Base-by-base conservation (phyloP, 2,888 invertebrate genomes). In the Dryobotodes eremita region DNA sequence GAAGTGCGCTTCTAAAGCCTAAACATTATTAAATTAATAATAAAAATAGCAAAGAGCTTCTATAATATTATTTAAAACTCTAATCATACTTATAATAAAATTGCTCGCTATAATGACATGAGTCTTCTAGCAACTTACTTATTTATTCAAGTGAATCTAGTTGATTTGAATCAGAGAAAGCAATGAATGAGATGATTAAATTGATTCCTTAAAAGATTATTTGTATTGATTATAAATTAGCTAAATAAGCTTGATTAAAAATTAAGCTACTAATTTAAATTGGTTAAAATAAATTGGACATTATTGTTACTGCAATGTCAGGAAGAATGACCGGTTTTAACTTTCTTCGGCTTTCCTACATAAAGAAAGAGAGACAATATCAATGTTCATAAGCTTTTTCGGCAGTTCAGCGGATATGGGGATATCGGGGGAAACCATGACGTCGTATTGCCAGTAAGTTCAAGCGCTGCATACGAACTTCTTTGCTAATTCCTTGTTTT, bases 341-440 rank as follows among this genome's bases (percentile, higher is more conserved):
- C 13, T 53, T 66, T n/a, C 20, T 15, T 31, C 31, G 23, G 11
- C 15, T 48, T 55, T 36, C 26, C 46, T 26, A 36, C 10, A 23
- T 11, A 53, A 20, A 50, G n/a, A 64, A 31, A 46, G 15, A 36
- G 20, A 70, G 15, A 36, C 5, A 31, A 50, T 48, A 36, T 53
- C 10, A 62, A 48, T 4, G 10, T 68, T 46, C 11, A 31, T 75
- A n/a, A 82, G 50, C 76, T 75, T 80, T 82, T 80, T 76, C 82
- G 69, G 64, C 55, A 53, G 80, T 80, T 64, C n/a, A 57, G 64
- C 42, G 6, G 15, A 26, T 42, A 42, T 42, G 5, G 20, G 31
- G 42, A 53, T 53, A 26, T n/a, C n/a, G 50, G 76, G 62, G 50
- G 5, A 26, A 50, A 80, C 83, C 83, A 82, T 76, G 76, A 59